Evolutionary conservation across 2,888 invertebrate species (phyloP), one percentile per base, ranked within the genome.

Genomic region (Tanypteryx hageni): DNA sequence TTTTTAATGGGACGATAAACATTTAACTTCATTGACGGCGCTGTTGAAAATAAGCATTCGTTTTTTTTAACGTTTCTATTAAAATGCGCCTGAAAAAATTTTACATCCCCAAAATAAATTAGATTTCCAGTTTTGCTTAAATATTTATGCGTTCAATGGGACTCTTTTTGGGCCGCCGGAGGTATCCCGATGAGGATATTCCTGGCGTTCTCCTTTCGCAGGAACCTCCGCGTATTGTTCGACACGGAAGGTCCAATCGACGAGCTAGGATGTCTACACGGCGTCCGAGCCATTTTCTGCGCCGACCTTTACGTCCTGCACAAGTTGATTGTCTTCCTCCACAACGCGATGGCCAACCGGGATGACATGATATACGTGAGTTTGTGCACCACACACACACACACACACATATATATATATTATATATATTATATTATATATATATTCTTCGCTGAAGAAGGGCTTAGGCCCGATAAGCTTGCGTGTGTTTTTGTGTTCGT

Each of bases 211-310:
- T 92, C 92, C 8, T 58, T 92, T 18, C 86, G 76, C 13, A 64
- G 85, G 57, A 92, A 85, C 58, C 22, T 64, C n/a, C 92, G 84
- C n/a, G 10, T 56, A 56, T 16, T 92, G 9, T 11, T 92, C 10
- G 86, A 92, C 85, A 92, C 92, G 0, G 22, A 61, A 3, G 57
- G 56, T 0, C 64, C 64, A 13, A n/a, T 22, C 16, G 92, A 86
- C 58, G 92, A 92, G 56, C 76, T 92, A n/a, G 61, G 85, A 13
- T 92, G 92, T 44, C 59, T 92, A 0, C 86, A 92, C 27, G 92
- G 92, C 8, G 86, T 61, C 7, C 61, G 92, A 27, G 56, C 76
- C 8, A 57, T 92, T 1, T 84, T 85, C 16, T 11, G 57, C 14
- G 31, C 86, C 76, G 18, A 27, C 44, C 61, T 92, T 10, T 92